Percentiles rank a stretch among this genome's conserved stretches.
phyloP scores from a whole-genome alignment of 2,888 invertebrate species.

The Sminthurinus aureus region DNA sequence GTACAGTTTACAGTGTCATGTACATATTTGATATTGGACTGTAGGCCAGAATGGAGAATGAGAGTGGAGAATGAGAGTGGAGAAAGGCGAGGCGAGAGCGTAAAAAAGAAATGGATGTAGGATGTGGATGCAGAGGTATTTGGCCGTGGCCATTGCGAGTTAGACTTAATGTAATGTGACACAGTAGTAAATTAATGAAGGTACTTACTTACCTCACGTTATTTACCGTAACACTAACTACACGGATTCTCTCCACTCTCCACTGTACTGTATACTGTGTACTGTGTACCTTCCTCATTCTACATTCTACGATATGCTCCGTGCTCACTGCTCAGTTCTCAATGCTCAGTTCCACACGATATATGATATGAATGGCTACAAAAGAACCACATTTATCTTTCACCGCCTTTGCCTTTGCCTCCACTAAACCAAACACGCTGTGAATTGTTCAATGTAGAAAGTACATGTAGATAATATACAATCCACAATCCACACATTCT shows the following conservation, averaged over 20 bases:
- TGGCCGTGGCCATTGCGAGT: neutral
- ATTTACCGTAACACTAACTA: slow-evolving; percentile 1
- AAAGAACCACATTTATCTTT: slow-evolving; percentile 9
- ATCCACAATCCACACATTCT: neutral
- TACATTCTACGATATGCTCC: neutral
- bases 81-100: neutral
- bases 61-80: neutral
- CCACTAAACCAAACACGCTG: neutral
- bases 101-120: neutral
- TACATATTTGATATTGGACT: neutral
- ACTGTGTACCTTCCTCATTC: neutral
- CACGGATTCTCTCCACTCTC: neutral
- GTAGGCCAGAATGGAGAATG: neutral
- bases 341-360: neutral
- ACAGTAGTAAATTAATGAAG: slow-evolving; percentile 16
- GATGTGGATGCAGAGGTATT: neutral
- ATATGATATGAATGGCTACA: neutral
- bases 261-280: neutral
- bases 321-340: neutral
- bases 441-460: neutral
- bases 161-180: slow-evolving; percentile 13
- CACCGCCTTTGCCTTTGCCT: neutral
- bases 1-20: neutral
- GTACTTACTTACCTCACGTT: slow-evolving; percentile 17
- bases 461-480: neutral